Base-by-base conservation (phyloP, 2,888 invertebrate genomes). In the Oconnorella tubifera region DNA sequence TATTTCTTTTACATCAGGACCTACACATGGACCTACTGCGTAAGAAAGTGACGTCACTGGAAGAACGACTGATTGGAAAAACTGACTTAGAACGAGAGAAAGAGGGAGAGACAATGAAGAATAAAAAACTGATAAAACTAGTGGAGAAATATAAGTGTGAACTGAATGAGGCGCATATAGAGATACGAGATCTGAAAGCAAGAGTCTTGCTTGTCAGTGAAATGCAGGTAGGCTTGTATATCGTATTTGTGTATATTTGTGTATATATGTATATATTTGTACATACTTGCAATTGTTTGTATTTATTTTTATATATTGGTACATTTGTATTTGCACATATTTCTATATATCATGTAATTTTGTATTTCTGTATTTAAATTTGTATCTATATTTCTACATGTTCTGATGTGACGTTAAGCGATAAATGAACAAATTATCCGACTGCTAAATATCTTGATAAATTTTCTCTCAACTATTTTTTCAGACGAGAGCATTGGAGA, bases 21-120 rank as follows among this genome's bases (percentile, higher is more conserved):
- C 85, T 95, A 50, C 95, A 96, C 80, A 84, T 95, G 77, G 95
- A 96, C 82, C 85, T 95, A 66, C 84, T 95, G 57, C 86, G 93
- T 53, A 88, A 93, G 73, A 96, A 96, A 82, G 84, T 95, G 61
- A 59, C 76, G 2, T 65, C 70, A 14, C 63, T 79, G 27, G 80
- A 80, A 60, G 80, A 80, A 63, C 70, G 76, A 28, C 55, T 78
- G 2, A 73, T 76, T 14, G 79, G 79, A 25, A 76, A 75, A 40
- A 63, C 73, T n/a, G 76, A 76, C 3, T 66, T 79, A 32, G 77
- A 78, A 67, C 73, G 75, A 27, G 79, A 80, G 65, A 72, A 75
- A 62, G 81, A 81, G 62, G 64, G 68, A 0, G 78, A 79, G 64
- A 69, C 68, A 3, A 58, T 77, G 59, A 70, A 75, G 63, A 73